Percentiles rank a stretch among this genome's conserved stretches.
These are phyloP conservation scores for Druon quercuslanigerum DNA, from an alignment of 1,140 invertebrate genomes.

Conservation along the genomic window DNA sequence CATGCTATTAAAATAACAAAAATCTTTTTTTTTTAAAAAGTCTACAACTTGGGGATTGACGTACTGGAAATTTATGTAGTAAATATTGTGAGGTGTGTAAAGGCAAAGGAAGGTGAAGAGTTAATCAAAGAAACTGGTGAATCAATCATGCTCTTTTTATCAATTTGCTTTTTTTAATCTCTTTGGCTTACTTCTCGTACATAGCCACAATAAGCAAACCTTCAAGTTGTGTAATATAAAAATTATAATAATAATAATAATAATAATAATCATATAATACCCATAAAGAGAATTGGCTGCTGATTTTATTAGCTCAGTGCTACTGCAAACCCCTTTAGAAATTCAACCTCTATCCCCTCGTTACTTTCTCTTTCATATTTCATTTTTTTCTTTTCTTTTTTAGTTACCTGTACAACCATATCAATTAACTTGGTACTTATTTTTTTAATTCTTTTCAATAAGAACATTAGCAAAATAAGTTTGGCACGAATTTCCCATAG, in stretches of 20 bases:
- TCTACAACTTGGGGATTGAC: constrained; percentile 17
- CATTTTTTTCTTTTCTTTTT: too few species aligned
- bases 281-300: constrained; percentile 53
- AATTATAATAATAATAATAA: constrained; percentile 45
- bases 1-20: too few species aligned
- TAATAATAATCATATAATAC: constrained; percentile 50
- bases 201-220: not conserved
- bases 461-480: too few species aligned
- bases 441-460: too few species aligned
- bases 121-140: constrained; percentile 57
- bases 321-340: constrained; percentile 34
- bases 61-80: too few species aligned
- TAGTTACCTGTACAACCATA: too few species aligned
- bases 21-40: too few species aligned
- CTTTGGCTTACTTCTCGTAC: constrained; percentile 25
- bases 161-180: constrained; percentile 19
- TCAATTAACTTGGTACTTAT: too few species aligned
- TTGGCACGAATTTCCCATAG: too few species aligned
- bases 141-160: constrained; percentile 52
- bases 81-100: not conserved
- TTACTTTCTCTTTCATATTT: too few species aligned
- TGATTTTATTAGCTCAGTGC: constrained; percentile 51
- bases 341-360: too few species aligned
- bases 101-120: constrained; percentile 53
- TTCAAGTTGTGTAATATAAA: constrained; percentile 44